phyloP scores from a whole-genome alignment of 2,797 vertebrate species.

The Typhlichthys subterraneus region DNA sequence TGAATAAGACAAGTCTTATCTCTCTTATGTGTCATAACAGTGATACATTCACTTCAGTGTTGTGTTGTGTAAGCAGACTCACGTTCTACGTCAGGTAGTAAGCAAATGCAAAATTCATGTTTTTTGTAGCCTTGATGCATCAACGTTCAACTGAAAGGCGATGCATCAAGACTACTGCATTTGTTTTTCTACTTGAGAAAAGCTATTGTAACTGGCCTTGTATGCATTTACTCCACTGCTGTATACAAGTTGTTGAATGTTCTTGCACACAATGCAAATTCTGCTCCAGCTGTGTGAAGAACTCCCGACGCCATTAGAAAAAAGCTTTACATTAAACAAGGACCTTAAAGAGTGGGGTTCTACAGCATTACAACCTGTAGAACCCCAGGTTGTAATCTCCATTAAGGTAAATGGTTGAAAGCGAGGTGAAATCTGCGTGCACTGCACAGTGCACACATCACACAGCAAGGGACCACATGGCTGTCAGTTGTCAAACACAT shows the following conservation, averaged over 20 bases:
- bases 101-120: constrained; percentile 37
- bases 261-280: constrained; percentile 50
- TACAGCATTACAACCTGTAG: constrained; percentile 11
- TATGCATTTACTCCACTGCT: constrained; percentile 20
- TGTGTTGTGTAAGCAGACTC: constrained; percentile 22
- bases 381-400: not conserved
- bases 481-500: constrained; percentile 45
- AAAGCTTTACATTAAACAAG: constrained; percentile 23
- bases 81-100: constrained; percentile 21
- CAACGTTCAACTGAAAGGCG: constrained; percentile 23
- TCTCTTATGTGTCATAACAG: constrained; percentile 2
- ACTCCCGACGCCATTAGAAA: constrained; percentile 12
- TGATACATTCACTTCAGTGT: constrained; percentile 12
- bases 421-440: constrained; percentile 14
- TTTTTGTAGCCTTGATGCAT: constrained; percentile 40
- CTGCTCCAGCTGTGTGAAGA: constrained; percentile 42
- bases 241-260: constrained; percentile 36
- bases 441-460: constrained; percentile 11
- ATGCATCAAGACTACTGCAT: constrained; percentile 3
- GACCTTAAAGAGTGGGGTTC: constrained; percentile 27
- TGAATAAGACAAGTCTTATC: constrained; percentile 6
- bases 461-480: constrained; percentile 39
- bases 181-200: constrained; percentile 39
- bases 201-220: constrained; percentile 23
- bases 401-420: constrained; percentile 40